Conservation (phyloP, 2,113 vertebrate species). For the Indicator maculatus region DNA sequence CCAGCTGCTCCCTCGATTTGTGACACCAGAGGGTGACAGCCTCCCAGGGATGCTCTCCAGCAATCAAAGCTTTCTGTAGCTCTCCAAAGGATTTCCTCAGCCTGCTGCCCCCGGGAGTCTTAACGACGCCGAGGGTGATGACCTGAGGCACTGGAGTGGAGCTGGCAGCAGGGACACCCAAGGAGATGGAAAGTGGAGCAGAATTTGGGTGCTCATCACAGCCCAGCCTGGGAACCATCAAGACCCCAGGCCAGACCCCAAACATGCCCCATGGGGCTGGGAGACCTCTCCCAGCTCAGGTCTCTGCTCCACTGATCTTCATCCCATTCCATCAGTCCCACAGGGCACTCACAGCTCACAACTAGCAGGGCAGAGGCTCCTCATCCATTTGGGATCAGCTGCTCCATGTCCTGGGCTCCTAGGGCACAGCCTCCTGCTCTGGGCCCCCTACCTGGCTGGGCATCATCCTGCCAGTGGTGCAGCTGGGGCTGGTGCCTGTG, state of each 20-base stretch:
- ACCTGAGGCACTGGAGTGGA: too few relatives aligned
- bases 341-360: neutral
- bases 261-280: neutral
- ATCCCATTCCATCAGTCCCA: neutral
- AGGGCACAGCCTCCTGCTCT: neutral
- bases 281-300: neutral
- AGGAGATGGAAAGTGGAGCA: neutral
- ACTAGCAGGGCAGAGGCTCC: neutral
- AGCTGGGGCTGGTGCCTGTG: neutral
- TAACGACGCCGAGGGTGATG: neutral
- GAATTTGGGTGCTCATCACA: neutral
- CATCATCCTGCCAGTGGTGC: neutral
- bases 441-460: neutral
- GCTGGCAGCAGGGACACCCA: neutral
- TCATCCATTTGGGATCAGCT: neutral
- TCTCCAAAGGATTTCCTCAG: neutral
- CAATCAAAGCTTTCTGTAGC: rapidly evolving
- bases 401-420: neutral
- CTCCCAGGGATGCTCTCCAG: neutral
- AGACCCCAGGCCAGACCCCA: neutral
- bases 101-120: neutral
- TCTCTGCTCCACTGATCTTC: neutral
- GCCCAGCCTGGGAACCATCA: rapidly evolving
- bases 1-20: neutral
- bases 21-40: neutral